Percentiles rank a stretch among this genome's conserved stretches.
These are phyloP conservation scores for Cydia strobilella DNA, from an alignment of 1,140 invertebrate species.

Conservation along the genomic window DNA sequence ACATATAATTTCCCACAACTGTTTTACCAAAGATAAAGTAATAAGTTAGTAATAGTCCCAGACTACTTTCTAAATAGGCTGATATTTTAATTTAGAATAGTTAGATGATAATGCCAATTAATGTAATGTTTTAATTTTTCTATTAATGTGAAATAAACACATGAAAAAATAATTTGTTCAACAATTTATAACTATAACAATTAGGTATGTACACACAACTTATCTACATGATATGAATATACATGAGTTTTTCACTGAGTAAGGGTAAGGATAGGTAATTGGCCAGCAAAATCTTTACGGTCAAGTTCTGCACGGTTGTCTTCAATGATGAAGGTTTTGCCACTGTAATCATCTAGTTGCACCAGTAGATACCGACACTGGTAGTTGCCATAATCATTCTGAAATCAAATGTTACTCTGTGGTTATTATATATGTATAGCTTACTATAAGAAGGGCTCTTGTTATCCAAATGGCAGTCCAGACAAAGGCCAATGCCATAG, in stretches of 20 bases:
- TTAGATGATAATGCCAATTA: neutral
- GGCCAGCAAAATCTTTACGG: conserved; percentile 45
- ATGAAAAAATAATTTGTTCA: conserved; percentile 35
- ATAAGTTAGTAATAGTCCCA: no score
- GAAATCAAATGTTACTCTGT: conserved; percentile 50
- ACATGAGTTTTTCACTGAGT: conserved; percentile 50
- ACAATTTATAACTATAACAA: conserved; percentile 34
- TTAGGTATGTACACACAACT: conserved; percentile 38
- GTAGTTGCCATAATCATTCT: conserved; percentile 88
- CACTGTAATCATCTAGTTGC: conserved; percentile 88
- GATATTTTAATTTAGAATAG: neutral
- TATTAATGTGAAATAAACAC: conserved; percentile 17
- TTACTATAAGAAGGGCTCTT: no score
- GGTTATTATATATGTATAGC: no score
- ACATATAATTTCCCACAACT: no score
- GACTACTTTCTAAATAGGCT: neutral
- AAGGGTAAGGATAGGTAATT: conserved; percentile 61
- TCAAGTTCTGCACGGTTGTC: conserved; percentile 83
- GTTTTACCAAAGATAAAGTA: neutral
- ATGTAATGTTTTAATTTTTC: neutral
- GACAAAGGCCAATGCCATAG: no score
- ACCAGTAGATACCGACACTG: conserved; percentile 92
- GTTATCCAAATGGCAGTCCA: no score
- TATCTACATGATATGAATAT: conserved; percentile 47
- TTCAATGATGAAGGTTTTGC: conserved; percentile 86